Conservation (phyloP, 2,113 vertebrate genomes). For the Amphiprion percula region DNA sequence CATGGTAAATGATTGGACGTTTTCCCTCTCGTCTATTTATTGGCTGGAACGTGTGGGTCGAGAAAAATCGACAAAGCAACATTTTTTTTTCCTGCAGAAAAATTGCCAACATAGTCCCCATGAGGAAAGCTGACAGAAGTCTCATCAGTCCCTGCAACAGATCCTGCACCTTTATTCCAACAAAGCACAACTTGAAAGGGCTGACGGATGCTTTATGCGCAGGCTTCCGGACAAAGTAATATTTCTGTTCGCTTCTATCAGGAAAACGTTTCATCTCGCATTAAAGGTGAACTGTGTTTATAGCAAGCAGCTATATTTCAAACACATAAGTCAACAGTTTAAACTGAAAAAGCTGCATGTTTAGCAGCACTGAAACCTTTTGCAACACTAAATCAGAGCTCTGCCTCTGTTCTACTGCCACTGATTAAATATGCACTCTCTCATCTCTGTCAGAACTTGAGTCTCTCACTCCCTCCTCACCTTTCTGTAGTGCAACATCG, state of each 20-base stretch:
- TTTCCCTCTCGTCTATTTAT: too few species aligned
- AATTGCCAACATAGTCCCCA: background rate
- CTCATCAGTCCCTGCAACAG: background rate
- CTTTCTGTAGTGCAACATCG: background rate
- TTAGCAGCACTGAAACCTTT: background rate
- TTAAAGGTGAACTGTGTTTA: background rate
- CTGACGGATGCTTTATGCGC: background rate
- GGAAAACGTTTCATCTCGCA: background rate
- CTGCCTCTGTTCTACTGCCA: background rate
- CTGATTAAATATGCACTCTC: conserved; percentile 10
- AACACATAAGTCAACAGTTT: conserved; percentile 19
- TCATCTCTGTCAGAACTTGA: background rate
- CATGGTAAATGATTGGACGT: too few species aligned
- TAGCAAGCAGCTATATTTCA: background rate
- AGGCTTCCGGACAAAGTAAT: background rate
- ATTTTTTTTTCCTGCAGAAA: background rate
- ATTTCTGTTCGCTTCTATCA: background rate
- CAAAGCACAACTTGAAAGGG: background rate
- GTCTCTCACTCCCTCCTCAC: conserved; percentile 8
- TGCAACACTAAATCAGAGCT: conserved; percentile 12
- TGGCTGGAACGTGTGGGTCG: rapidly evolving
- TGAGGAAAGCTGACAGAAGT: conserved; percentile 3
- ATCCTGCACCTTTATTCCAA: background rate
- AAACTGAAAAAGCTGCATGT: background rate
- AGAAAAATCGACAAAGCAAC: background rate